Base-by-base conservation (phyloP, 2,113 vertebrate species). In the Corydoras maculifer region DNA sequence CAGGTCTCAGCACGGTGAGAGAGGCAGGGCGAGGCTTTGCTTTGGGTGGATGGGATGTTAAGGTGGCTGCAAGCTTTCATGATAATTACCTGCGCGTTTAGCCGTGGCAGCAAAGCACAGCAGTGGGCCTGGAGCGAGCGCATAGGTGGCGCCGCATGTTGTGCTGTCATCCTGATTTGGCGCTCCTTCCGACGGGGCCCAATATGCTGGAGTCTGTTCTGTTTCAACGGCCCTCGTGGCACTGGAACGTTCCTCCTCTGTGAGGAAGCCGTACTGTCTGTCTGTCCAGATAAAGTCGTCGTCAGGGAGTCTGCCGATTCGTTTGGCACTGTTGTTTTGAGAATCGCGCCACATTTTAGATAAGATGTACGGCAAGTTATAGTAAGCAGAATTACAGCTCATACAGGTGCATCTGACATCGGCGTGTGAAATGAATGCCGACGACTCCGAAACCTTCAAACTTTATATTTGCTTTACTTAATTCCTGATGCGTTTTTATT, bases 21-120 rank as follows among this genome's bases (percentile, higher is more conserved):
- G 63, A 75, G 80, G 80, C 77, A 49, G 64, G 63, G 15, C 72
- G 15, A 76, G 76, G 50, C 61, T 14, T 14, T 14, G 3, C 13
- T 53, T 14, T 53, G 51, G 10, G 9, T 3, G 63, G 62, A 61
- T 68, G 31, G 65, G 55, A 77, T 51, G 77, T 76, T 49, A 74
- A 76, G 73, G 59, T 72, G 74, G 68, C 59, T 72, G 61, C 65
- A 72, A 65, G 81, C 84, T 84, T 86, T 85, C 81, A 83, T 83
- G 79, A 79, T 84, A 86, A 85, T 86, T 86, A 81, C 80, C 80
- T 81, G 75, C 78, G 82, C 76, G 81, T 76, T 78, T 84, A 78
- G 69, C 77, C 75, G 84, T 85, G 82, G 18, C 1, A 2, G 18
- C 18, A 25, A 25, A 25, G 18, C 18, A 85, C 79, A 80, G 62